Base-by-base conservation (phyloP, 53 echinoderm and acorn worm species). In the Luidia sarsii region DNA sequence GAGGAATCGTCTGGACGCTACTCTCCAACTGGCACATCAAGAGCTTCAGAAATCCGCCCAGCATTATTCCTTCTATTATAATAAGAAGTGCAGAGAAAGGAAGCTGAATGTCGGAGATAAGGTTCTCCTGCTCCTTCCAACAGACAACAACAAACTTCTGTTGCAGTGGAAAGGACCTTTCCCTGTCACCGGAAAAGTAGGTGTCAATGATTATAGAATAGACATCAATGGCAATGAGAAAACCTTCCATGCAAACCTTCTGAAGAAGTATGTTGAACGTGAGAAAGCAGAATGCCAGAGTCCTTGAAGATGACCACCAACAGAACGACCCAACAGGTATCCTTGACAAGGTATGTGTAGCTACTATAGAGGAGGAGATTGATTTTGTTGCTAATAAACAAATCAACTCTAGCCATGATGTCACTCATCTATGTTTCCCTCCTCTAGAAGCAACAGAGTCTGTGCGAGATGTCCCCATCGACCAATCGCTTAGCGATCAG, bases 181-280 rank as follows among this genome's bases (percentile, higher is more conserved):
- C n/a, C n/a, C n/a, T n/a, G n/a, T n/a, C n/a, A n/a, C n/a, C n/a
- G n/a, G n/a, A n/a, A n/a, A n/a, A 57, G 35, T 48, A 2, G 65
- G 64, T 25, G 20, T 15, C 23, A 54, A 60, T 31, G 85, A 86
- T 57, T 84, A 85, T 50, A 71, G 57, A 0, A 31, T 90, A 8
- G 86, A 90, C 65, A 33, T 77, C 23, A 81, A 80, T 32, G 46
- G 61, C 8, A 60, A 70, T 15, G 31, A 43, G 1, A 88, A 83
- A 45, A 83, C 74, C 6, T 88, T 50, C 29, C 88, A 88, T 49
- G 72, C 74, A 36, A 83, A 88, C 27, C 53, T 88, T 2, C 10
- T 83, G 39, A 82, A 88, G 57, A 32, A 19, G 49, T 89, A 89
- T 49, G 53, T 70, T 39, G 62, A 69, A 16, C 59, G 85, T 52